Base-by-base conservation (phyloP, 2,888 invertebrate species). In the Zygogramma bicolorata region DNA sequence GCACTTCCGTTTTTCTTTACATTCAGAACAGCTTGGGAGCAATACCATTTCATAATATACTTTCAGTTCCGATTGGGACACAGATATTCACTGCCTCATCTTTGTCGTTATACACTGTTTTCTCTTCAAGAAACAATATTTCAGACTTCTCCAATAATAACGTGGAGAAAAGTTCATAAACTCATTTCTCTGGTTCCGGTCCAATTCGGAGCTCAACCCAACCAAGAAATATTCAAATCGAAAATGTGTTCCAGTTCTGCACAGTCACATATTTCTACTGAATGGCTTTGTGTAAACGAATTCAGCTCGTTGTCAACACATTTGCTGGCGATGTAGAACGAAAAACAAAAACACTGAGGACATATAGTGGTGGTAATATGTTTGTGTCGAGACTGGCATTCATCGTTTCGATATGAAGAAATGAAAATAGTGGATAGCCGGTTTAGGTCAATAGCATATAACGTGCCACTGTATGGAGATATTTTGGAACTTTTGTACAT, bases 311-410 rank as follows among this genome's bases (percentile, higher is more conserved):
- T 69, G 70, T 73, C 73, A 59, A 67, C 68, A 63, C 63, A 70
- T 73, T 73, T 49, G 53, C 29, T 65, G 31, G 65, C 53, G 68
- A 68, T 73, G 60, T 63, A 49, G 70, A 57, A 58, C 58, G 62
- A 68, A 71, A 74, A 74, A 74, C 60, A 63, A 68, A 74, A 74
- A 74, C 65, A 61, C 58, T 66, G 27, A 38, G 68, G 49, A 70
- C 63, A 57, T 74, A 71, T 74, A 74, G 65, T 71, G 74, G 70
- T 74, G 67, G 70, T 68, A 74, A 74, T 74, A 74, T 68, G 68
- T 74, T 73, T 65, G 62, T 58, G 68, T 74, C 70, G 57, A 20
- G 69, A 69, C 58, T 69, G 58, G 58, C 58, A 58, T 69, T 42
- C 38, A 29, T 57, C 57, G 22, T 68, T 42, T 63, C 57, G 63